A percentile compares a stretch with the other conserved stretches of the same genome.
Evolutionary conservation across 2,888 invertebrate genomes (phyloP).

Genomic region (Eupithecia insigniata): DNA sequence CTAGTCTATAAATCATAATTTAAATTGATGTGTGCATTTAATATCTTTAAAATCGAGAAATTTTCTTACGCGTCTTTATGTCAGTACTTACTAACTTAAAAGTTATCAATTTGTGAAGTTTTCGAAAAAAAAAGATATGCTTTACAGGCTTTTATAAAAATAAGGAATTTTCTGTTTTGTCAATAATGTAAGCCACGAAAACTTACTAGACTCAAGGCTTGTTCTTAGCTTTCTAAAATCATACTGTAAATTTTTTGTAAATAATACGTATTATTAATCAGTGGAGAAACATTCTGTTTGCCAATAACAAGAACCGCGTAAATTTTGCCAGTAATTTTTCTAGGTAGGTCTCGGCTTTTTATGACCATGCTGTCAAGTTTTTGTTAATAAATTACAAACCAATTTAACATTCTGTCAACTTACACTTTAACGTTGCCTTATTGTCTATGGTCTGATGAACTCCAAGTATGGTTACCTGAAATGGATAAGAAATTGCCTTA

Average conservation of each 20-base stretch:
- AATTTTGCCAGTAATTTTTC: not conserved
- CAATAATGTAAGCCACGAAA: too few species aligned
- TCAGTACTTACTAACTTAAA: not conserved
- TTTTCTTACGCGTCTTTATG: not conserved
- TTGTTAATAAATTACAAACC: not conserved
- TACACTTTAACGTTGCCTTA: slow-evolving; percentile 65
- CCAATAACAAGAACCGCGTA: not conserved
- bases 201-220: too few species aligned
- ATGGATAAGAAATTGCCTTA: slow-evolving; percentile 60
- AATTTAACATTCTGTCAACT: slow-evolving; percentile 52
- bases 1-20: not conserved
- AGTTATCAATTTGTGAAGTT: not conserved
- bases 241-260: too few species aligned
- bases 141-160: too few species aligned
- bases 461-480: slow-evolving; percentile 72
- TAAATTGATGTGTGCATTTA: not conserved
- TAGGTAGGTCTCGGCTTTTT: not conserved
- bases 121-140: not conserved
- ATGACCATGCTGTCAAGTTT: not conserved
- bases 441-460: slow-evolving; percentile 58
- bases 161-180: not conserved
- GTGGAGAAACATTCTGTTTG: too few species aligned
- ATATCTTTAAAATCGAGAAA: not conserved
- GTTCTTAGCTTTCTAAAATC: too few species aligned
- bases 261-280: too few species aligned